These are phyloP conservation scores for Accipiter virgatus DNA, from an alignment of 2,113 vertebrate genomes.

Conservation along the genomic window DNA sequence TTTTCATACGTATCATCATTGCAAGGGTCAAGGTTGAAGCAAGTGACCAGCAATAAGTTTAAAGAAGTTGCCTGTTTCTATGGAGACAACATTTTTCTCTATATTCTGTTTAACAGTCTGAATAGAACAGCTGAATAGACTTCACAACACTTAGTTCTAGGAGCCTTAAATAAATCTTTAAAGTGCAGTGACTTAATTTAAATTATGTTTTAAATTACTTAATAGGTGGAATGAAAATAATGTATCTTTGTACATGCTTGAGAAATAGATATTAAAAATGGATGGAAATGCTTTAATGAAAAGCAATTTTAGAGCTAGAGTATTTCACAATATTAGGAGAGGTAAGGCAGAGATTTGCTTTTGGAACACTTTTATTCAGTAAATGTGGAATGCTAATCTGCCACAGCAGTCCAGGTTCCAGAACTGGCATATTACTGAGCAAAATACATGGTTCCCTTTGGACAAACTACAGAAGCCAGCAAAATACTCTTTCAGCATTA, in stretches of 20 bases:
- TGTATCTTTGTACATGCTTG: background rate
- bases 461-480: background rate
- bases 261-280: background rate
- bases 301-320: background rate
- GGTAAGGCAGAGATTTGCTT: background rate
- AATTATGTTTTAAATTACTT: background rate
- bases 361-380: background rate
- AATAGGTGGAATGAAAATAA: background rate
- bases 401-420: background rate
- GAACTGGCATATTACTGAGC: background rate
- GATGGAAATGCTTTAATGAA: background rate
- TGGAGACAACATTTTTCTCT: background rate
- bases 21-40: background rate
- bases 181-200: background rate
- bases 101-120: background rate
- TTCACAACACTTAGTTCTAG: background rate
- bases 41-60: background rate
- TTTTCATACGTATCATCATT: background rate
- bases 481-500: background rate
- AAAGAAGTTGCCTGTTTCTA: constrained; percentile 20
- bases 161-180: background rate
- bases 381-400: background rate
- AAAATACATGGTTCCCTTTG: background rate
- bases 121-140: background rate
- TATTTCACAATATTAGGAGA: background rate